Base-by-base conservation (phyloP, 2,797 vertebrate genomes). In the Atherinosoma microstoma region DNA sequence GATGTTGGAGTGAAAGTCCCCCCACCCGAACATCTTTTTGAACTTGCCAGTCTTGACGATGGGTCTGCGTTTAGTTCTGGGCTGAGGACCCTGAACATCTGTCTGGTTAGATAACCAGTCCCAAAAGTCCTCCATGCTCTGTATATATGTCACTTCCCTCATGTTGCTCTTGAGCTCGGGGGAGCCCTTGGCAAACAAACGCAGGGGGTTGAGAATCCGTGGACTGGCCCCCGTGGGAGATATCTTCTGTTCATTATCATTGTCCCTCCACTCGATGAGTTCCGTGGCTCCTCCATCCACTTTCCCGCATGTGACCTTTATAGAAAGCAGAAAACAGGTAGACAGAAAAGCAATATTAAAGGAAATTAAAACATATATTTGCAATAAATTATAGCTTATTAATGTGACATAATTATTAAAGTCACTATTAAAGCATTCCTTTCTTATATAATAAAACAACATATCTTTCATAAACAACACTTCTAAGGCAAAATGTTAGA, bases 21-120 rank as follows among this genome's bases (percentile, higher is more conserved):
- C 98, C 98, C 98, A 99, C 62, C 98, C 98, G 36, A 99, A 99
- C 98, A 99, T 99, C 87, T 99, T 99, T 94, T 99, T 99, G 94
- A 99, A 99, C 91, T 99, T 99, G 73, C 98, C 98, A 7, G 98
- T 99, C 94, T 99, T 99, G 65, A 99, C 98, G 75, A 99, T 99
- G 79, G 98, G 98, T 80, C 98, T 95, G 89, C 98, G 96, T 84
- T 99, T 99, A 96, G 97, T 97, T 96, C 98, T 96, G 94, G 96
- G 92, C 67, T 97, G 93, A 56, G 95, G 94, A 78, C 96, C 96
- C 88, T 96, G 96, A 87, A 92, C 92, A 90, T 98, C 97, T 72
- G 97, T 99, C 92, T 97, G 95, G 91, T 99, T 99, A 94, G 97
- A 95, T 94, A 99, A 94, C 98, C 98, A 99, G 93, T 98, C 96